Base-by-base conservation (phyloP, 2,888 invertebrate genomes). In the Tortricodes alternella region DNA sequence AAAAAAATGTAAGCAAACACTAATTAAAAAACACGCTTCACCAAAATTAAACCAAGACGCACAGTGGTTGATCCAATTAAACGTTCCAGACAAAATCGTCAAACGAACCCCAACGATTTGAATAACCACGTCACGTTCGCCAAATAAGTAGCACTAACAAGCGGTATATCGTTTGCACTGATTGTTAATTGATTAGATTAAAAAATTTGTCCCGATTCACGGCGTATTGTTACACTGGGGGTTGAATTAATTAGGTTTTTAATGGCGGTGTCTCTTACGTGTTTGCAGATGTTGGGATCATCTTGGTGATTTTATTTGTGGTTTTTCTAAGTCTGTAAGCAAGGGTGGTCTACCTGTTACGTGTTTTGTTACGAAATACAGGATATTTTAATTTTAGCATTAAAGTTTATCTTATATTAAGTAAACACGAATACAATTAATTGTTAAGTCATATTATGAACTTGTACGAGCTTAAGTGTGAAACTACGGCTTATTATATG, bases 171-270 rank as follows among this genome's bases (percentile, higher is more conserved):
- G 87, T 79, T 89, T 85, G 86, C 89, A 83, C 87, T 91, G 91
- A 91, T 91, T 91, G 91, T 84, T 91, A 91, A 91, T 91, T 91
- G 91, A 91, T 91, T 89, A 81, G 85, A 90, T 91, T 91, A 89
- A 88, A 89, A 90, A 88, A 78, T 85, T 88, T 80, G 81, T 70
- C 75, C 83, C 81, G 85, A 89, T 84, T 81, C 83, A 56, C 74
- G 70, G 77, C 74, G 80, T 79, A 88, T 88, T 88, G 87, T 87
- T 78, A 78, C 83, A 76, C 62, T 64, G 77, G 77, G 83, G 82
- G 70, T 73, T 66, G 78, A 74, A 78, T 80, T 84, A 83, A 89
- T 87, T 87, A 83, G 67, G 63, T 77, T 83, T 83, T 83, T 79
- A 80, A 84, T 78, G 73, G 74, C 58, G 80, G 89, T 89, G 79